These are phyloP conservation scores for Cyprinodon diabolis DNA, from an alignment of 2,797 vertebrate genomes.

Conservation along the genomic window DNA sequence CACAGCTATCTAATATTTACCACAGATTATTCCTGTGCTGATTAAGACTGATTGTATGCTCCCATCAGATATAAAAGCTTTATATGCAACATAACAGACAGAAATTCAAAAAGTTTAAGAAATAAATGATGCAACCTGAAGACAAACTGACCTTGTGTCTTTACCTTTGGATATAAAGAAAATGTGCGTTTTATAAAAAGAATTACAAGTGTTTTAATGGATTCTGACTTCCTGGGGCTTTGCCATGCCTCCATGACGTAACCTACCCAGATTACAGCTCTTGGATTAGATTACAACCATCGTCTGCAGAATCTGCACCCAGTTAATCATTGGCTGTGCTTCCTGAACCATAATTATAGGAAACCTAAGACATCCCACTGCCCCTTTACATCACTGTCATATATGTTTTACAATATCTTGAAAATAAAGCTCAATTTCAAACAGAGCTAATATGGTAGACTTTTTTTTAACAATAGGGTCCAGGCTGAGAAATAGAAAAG, in stretches of 20 bases:
- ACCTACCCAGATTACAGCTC: constrained; percentile 60
- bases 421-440: no score
- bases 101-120: neutral
- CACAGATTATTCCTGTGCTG: neutral
- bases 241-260: constrained; percentile 35
- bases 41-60: neutral
- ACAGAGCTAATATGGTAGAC: neutral
- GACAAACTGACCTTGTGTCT: neutral
- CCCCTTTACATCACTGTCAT: neutral
- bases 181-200: neutral
- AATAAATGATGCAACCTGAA: neutral
- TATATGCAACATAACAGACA: neutral
- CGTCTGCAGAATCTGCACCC: constrained; percentile 36
- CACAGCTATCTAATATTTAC: neutral
- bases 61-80: neutral
- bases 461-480: neutral
- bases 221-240: constrained; percentile 4
- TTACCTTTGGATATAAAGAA: neutral
- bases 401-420: no score
- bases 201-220: constrained; percentile 18
- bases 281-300: constrained; percentile 52
- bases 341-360: constrained; percentile 46
- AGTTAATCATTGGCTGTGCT: constrained; percentile 46
- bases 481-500: neutral
- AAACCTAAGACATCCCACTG: constrained; percentile 23